A percentile compares a stretch with the other conserved stretches of the same genome.
Evolutionary conservation across 2,888 invertebrate species (phyloP).

Genomic region (Tuta absoluta): DNA sequence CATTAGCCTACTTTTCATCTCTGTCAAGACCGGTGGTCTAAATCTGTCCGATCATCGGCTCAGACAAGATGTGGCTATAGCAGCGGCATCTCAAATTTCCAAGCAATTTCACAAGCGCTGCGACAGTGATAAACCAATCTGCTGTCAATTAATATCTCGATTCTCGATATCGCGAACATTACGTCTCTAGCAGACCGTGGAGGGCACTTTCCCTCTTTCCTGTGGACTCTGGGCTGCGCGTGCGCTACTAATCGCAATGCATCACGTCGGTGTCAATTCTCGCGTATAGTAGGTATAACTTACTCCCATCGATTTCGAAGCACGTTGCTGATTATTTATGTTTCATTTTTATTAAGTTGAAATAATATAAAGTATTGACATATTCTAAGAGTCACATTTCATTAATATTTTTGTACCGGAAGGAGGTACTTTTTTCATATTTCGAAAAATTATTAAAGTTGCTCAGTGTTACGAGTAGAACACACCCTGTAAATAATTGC

Average conservation of each 20-base stretch:
- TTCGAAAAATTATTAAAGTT: too few relatives aligned
- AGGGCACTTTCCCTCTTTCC: constrained; percentile 69
- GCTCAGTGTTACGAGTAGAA: too few relatives aligned
- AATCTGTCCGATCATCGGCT: background rate
- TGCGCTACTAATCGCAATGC: constrained; percentile 42
- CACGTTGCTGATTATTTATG: too few relatives aligned
- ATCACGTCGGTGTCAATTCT: background rate
- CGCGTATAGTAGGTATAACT: too few relatives aligned
- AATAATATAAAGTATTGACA: too few relatives aligned
- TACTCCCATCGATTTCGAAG: too few relatives aligned
- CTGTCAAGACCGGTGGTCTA: background rate
- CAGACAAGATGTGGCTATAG: background rate
- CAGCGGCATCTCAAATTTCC: background rate
- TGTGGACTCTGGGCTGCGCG: constrained; percentile 45
- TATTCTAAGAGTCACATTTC: too few relatives aligned
- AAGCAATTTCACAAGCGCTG: background rate
- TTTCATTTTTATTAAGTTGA: too few relatives aligned
- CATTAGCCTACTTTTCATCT: background rate
- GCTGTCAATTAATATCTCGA: constrained; percentile 23
- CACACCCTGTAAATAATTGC: too few relatives aligned
- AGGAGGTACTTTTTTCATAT: too few relatives aligned
- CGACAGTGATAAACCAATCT: constrained; percentile 9
- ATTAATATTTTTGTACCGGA: too few relatives aligned
- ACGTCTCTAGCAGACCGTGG: constrained; percentile 52
- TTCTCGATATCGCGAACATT: constrained; percentile 31